Conservation (phyloP, 1,140 invertebrate genomes). For the Amyelois transitella region DNA sequence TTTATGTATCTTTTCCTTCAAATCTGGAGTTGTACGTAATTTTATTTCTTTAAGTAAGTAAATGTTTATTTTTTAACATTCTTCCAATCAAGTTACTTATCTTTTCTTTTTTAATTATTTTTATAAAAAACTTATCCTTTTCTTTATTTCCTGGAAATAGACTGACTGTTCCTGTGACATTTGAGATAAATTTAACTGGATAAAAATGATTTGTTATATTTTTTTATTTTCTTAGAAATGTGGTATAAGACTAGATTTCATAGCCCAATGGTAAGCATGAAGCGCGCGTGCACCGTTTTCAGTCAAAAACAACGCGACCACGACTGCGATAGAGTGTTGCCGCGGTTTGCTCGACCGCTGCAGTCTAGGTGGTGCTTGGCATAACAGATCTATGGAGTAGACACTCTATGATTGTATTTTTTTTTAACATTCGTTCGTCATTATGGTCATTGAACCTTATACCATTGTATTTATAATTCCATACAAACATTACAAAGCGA, state of each 20-base stretch:
- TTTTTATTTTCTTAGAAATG: background rate
- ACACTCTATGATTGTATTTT: background rate
- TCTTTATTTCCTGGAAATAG: too few species aligned
- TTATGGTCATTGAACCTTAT: too few species aligned
- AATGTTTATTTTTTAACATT: too few species aligned
- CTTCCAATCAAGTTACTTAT: too few species aligned
- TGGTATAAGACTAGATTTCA: slow-evolving; percentile 16
- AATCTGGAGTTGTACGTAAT: too few species aligned
- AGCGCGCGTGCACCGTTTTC: slow-evolving; percentile 65
- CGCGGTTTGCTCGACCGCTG: slow-evolving; percentile 34
- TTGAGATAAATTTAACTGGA: background rate
- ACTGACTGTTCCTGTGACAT: too few species aligned
- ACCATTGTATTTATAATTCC: too few species aligned
- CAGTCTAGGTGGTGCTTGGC: slow-evolving; percentile 11
- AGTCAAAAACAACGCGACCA: slow-evolving; percentile 61
- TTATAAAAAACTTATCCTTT: too few species aligned
- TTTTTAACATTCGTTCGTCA: background rate
- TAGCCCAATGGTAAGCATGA: slow-evolving; percentile 33
- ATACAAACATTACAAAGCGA: too few species aligned
- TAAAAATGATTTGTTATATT: background rate
- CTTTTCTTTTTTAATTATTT: too few species aligned
- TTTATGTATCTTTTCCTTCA: too few species aligned
- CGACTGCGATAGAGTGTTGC: slow-evolving; percentile 55
- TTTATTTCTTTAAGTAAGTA: too few species aligned
- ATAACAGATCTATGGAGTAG: slow-evolving; percentile 1